These are phyloP conservation scores for Sebastes steindachneri DNA, from an alignment of 2,797 vertebrate genomes.

Conservation along the genomic window DNA sequence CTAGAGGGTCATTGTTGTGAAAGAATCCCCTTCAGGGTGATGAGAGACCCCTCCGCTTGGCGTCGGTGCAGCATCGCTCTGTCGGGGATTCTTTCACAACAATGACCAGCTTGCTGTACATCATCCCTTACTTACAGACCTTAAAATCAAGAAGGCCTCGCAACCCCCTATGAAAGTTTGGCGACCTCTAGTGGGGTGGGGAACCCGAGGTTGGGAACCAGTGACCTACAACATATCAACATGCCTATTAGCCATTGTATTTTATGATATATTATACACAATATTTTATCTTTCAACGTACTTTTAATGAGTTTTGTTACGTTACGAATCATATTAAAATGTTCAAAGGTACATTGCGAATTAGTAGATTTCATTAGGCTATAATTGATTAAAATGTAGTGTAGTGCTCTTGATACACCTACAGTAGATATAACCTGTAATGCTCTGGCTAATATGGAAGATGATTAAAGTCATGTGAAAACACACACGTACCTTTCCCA, in stretches of 20 bases:
- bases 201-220: too few species aligned
- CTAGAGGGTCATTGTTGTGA: too few species aligned
- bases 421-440: not conserved
- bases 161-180: too few species aligned
- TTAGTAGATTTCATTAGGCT: not conserved
- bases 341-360: not conserved
- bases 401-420: not conserved
- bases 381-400: not conserved
- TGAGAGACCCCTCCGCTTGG: too few species aligned
- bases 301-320: not conserved
- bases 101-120: too few species aligned
- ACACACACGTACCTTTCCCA: constrained; percentile 6
- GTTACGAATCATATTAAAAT: not conserved
- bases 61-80: too few species aligned
- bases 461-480: not conserved
- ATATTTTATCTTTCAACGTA: not conserved
- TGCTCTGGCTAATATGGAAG: not conserved
- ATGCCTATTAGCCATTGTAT: not conserved
- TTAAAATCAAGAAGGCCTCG: too few species aligned
- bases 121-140: too few species aligned
- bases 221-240: too few species aligned
- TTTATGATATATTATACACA: not conserved
- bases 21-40: too few species aligned
- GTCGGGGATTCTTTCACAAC: too few species aligned
- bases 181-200: too few species aligned